Conservation (phyloP, 2,888 invertebrate species). For the Rhingia campestris region DNA sequence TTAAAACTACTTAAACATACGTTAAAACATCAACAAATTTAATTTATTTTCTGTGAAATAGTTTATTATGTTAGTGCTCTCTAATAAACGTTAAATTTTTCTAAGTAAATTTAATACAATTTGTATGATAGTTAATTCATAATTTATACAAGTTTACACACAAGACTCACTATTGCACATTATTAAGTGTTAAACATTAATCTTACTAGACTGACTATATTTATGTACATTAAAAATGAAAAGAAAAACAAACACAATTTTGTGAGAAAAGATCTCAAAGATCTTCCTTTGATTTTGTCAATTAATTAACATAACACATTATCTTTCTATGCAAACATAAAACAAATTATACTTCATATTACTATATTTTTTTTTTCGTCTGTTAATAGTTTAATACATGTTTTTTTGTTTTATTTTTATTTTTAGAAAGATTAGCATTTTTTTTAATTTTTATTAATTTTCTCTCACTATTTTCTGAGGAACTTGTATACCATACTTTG, state of each 20-base stretch:
- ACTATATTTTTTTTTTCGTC: conserved; percentile 53
- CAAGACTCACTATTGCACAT: conserved; percentile 62
- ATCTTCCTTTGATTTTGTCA: conserved; percentile 13
- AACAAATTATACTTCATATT: conserved; percentile 29
- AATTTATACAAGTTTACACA: conserved; percentile 51
- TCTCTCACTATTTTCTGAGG: conserved; percentile 84
- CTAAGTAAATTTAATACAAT: conserved; percentile 50
- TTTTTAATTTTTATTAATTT: conserved; percentile 67
- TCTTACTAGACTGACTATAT: conserved; percentile 18
- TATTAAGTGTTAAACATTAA: conserved; percentile 50
- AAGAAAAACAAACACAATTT: neutral
- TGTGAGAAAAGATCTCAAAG: neutral
- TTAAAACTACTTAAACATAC: conserved; percentile 70
- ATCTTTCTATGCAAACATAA: conserved; percentile 51
- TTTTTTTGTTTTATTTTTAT: conserved; percentile 75
- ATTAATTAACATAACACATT: conserved; percentile 41
- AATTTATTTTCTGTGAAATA: conserved; percentile 50
- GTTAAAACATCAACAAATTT: conserved; percentile 68
- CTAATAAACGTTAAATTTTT: conserved; percentile 59
- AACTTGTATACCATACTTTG: conserved; percentile 89
- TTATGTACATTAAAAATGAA: conserved; percentile 24
- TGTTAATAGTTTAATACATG: conserved; percentile 57
- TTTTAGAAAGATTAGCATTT: conserved; percentile 76
- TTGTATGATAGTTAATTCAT: conserved; percentile 24
- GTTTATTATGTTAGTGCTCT: conserved; percentile 48